Conservation (phyloP, 2,888 invertebrate genomes). For the Eupithecia pulchellata region DNA sequence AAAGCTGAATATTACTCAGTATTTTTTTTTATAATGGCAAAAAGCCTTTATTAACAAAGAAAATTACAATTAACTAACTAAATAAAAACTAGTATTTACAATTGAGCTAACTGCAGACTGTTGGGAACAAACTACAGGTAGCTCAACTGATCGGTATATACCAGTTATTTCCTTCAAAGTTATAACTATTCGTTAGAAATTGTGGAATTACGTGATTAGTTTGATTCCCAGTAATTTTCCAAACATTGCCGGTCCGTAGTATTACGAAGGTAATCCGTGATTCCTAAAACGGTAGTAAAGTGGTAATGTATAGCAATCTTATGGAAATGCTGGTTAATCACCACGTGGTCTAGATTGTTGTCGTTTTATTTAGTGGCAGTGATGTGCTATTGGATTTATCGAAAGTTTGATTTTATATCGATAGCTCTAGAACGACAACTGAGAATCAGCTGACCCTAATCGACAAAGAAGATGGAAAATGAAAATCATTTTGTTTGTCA, state of each 20-base stretch:
- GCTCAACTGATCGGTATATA: no score
- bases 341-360: constrained; percentile 39
- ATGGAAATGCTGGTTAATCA: constrained; percentile 45
- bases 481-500: neutral
- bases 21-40: no score
- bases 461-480: neutral
- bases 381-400: constrained; percentile 23
- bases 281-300: constrained; percentile 46
- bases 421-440: neutral
- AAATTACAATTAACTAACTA: no score
- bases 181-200: neutral
- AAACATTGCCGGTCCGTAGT: constrained; percentile 24
- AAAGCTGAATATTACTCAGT: neutral
- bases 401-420: neutral
- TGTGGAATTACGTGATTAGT: constrained; percentile 8
- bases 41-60: no score
- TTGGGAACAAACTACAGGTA: no score
- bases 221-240: constrained; percentile 23
- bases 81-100: no score
- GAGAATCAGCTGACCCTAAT: neutral
- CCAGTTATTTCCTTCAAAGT: neutral
- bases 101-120: no score
- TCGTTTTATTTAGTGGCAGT: constrained; percentile 39
- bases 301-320: constrained; percentile 45
- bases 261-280: constrained; percentile 46